Conservation (phyloP, 2,113 vertebrate genomes). For the Otocyon megalotis region DNA sequence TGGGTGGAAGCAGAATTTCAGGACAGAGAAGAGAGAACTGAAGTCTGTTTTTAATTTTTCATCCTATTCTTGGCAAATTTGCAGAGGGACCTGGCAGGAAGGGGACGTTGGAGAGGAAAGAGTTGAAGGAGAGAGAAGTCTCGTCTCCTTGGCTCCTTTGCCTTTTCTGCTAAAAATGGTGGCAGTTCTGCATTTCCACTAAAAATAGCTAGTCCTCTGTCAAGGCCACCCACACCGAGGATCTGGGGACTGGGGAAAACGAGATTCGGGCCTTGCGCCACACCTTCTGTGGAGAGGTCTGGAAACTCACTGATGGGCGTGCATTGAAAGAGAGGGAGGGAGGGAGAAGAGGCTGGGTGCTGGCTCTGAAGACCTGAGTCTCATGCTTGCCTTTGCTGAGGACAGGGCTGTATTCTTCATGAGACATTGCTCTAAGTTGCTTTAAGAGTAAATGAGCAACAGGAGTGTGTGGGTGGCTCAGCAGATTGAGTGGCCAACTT, state of each 20-base stretch:
- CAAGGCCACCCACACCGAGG: constrained; percentile 33
- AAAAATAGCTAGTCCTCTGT: constrained; percentile 45
- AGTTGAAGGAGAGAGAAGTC: constrained; percentile 17
- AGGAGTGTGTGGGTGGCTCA: not conserved
- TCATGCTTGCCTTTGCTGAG: not conserved
- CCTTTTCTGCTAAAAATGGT: constrained; percentile 55
- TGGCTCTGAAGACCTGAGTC: not conserved
- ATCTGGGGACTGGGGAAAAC: not conserved
- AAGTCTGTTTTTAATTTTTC: constrained; percentile 61
- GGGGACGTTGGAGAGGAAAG: not conserved
- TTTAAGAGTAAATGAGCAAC: not conserved
- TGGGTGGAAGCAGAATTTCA: not conserved
- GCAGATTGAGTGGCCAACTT: not conserved
- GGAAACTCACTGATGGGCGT: not conserved
- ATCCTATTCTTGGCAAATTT: constrained; percentile 55
- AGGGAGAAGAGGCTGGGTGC: not conserved
- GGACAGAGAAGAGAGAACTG: not conserved
- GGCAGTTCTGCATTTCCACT: constrained; percentile 16
- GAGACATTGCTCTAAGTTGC: not conserved
- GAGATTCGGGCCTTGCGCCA: not conserved
- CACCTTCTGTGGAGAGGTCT: not conserved
- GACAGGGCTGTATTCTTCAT: not conserved
- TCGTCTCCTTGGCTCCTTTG: constrained; percentile 57
- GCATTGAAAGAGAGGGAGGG: not conserved
- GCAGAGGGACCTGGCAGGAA: constrained; percentile 23